Evolutionary conservation across 2,113 vertebrate species (phyloP), one percentile per base, ranked within the genome.

Genomic region (Ceyx margarethae): DNA sequence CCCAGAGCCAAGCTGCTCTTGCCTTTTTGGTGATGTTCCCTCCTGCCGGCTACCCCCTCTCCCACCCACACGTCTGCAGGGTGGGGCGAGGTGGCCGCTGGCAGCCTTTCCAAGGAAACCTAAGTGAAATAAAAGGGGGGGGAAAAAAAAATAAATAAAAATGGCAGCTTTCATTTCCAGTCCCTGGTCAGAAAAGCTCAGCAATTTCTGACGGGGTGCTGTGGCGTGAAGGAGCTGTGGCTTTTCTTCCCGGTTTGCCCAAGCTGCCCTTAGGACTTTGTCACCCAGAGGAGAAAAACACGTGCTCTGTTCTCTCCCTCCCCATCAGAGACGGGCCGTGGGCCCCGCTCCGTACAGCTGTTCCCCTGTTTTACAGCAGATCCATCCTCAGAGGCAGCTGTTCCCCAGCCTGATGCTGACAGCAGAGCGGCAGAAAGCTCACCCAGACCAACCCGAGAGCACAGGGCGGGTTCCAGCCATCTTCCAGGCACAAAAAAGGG

Each of bases 1-100:
- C 95, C 33, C 17, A 1, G n/a, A 80, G 95, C 96, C 95, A 96
- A 95, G 85, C 31, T 5, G 9, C 87, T 91, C 53, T 87, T 74
- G 95, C 91, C 94, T 92, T 92, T 91, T 80, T 65, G 89, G 94
- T 91, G 96, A 93, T 92, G 91, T 87, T 95, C 95, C 78, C 92
- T 96, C 91, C 92, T 82, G 94, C 54, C 1, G 37, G 81, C 92
- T 93, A 76, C 86, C 93, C 90, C 92, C 67, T 54, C 58, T 81
- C 62, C 86, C 18, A 0, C 91, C 92, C 95, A 95, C 95, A 95
- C 10, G 78, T 94, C 94, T 91, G 67, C 71, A 91, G 92, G 95
- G 92, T 71, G 81, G 89, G 75, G 89, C 7, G 77, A 95, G 95
- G 91, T 94, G 92, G 91, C 85, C 94, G 81, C 60, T 69, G 81